Base-by-base conservation (phyloP, 2,888 invertebrate genomes). In the Meta bourneti region DNA sequence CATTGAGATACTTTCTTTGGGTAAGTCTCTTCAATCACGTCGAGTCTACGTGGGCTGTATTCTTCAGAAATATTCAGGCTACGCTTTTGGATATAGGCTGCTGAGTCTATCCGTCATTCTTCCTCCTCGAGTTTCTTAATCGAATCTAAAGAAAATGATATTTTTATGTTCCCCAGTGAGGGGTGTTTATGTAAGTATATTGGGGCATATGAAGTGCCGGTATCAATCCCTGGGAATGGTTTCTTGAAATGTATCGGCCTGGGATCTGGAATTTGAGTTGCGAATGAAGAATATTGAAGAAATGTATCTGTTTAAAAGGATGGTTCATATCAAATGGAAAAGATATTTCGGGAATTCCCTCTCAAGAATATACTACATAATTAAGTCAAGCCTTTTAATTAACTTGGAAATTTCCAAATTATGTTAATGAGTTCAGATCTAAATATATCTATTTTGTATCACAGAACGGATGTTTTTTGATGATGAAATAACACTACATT, bases 1-100 rank as follows among this genome's bases (percentile, higher is more conserved):
- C 52, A 20, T 20, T 16, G 69, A 74, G 81, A 74, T 74, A 74
- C 20, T 81, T 80, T 75, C 79, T 74, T 54, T 78, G n/a, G 52
- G 51, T 52, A 78, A 78, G 49, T 74, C 79, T 70, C 71, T 87
- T 71, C 52, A 51, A 77, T 86, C 85, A 86, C 85, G 85, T 86
- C 51, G 48, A 13, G 8, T 7, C n/a, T 86, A 86, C 85, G 85
- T 86, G 85, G 48, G 19, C 77, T 70, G 49, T 49, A 13, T 61
- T 71, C 20, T 54, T 20, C 16, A 5, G 49, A 77, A 86, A 86
- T 86, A 86, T 86, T 78, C 69, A 84, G 52, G 52, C 34, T 74
- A 72, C 13, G 70, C 34, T 82, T 82, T 71, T 82, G 54, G 79
- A 79, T 79, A 61, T 61, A 79, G 54, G 20, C 61, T 79, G 54